Evolutionary conservation across 2,888 invertebrate genomes (phyloP), one percentile per base, ranked within the genome.

Genomic region (Metalampra italica): DNA sequence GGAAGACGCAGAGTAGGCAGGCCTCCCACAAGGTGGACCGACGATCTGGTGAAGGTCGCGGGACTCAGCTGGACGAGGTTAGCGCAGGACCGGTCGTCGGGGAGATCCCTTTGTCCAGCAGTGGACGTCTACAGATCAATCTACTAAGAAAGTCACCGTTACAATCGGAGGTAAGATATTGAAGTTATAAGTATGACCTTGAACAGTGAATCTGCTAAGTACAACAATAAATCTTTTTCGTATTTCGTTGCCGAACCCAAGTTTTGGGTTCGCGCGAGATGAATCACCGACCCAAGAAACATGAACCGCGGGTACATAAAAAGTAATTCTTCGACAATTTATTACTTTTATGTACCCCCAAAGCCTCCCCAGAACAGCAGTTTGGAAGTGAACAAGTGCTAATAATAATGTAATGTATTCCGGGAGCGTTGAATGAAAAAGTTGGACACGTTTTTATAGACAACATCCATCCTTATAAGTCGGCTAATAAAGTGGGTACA

Each of bases 371-470:
- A 38, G 42, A 55, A 53, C 51, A 45, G 50, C 53, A 44, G 49
- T 55, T 55, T 49, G 9, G 34, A 53, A 49, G 49, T 51, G 47
- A 55, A 53, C 51, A 53, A 45, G 48, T 43, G 47, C 32, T 53
- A 47, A 53, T 49, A 49, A 53, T 53, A 53, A 49, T 38, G 42
- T 49, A 49, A 52, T 48, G 46, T 49, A 50, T 45, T 48, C 32
- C 29, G 43, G 41, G 38, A 36, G 38, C 43, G 32, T 47, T 47
- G 51, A 53, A 53, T 51, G 47, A 49, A 50, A 49, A 49, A 46
- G 42, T 45, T 50, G 48, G 8, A 37, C 12, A 13, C 37, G 11
- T 11, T 34, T 11, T 34, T 34, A 11, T 7, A 34, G 9, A 34
- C 9, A 9, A 34, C 9, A 11, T 34, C 11, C 11, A 11, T 34